Evolutionary conservation across 2,888 invertebrate genomes (phyloP).

Genomic region (Tetheella fluctuosa): DNA sequence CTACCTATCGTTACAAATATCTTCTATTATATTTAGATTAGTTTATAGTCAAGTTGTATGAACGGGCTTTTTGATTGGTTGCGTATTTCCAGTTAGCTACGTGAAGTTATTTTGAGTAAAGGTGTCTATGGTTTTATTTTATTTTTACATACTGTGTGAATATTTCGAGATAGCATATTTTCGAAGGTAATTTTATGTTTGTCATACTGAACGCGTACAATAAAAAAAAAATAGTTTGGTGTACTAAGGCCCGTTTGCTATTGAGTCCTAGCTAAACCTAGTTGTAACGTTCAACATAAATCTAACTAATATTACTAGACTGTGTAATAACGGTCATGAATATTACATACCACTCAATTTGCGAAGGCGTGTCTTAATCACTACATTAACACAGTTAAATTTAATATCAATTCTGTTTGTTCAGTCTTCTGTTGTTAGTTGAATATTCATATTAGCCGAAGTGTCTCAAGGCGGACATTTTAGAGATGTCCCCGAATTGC

Average conservation of each 20-base stretch:
- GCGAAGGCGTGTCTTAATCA: conserved; percentile 54
- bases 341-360: conserved; percentile 61
- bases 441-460: conserved; percentile 67
- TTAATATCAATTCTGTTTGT: conserved; percentile 63
- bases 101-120: too few relatives aligned
- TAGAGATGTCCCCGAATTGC: conserved; percentile 25
- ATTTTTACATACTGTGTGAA: too few relatives aligned
- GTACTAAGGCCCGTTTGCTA: too few relatives aligned
- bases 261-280: background rate
- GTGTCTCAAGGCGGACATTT: conserved; percentile 32
- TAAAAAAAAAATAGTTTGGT: too few relatives aligned
- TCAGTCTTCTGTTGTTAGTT: conserved; percentile 48
- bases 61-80: too few relatives aligned
- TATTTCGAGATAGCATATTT: too few relatives aligned
- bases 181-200: too few relatives aligned
- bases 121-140: too few relatives aligned
- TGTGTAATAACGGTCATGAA: conserved; percentile 45
- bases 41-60: background rate
- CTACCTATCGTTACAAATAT: background rate
- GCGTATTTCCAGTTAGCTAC: too few relatives aligned
- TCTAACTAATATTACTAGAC: conserved; percentile 16
- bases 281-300: background rate
- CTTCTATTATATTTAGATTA: background rate
- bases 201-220: too few relatives aligned
- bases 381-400: conserved; percentile 57